Evolutionary conservation across 2,797 vertebrate genomes (phyloP), one percentile per base, ranked within the genome.

Genomic region (Glossophaga mutica): DNA sequence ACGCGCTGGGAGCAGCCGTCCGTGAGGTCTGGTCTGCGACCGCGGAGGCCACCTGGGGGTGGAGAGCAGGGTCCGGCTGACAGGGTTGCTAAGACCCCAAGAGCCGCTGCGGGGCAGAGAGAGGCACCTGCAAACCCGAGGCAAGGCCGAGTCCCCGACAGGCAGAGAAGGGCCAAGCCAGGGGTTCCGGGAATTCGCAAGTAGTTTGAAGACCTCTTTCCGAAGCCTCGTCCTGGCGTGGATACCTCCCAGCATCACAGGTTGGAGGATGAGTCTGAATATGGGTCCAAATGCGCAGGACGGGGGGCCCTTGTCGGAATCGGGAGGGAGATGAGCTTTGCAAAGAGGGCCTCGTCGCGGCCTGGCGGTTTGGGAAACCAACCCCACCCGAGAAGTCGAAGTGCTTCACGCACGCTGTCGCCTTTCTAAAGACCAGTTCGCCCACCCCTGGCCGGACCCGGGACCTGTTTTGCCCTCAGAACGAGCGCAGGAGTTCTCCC

Each of bases 121-220:
- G 42, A 15, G 68, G 21, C 1, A 10, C 2, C 24, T 0, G 2
- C 10, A n/a, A 18, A 3, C 1, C 22, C 0, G 0, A 52, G n/a
- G 29, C 62, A 37, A 29, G 44, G 2, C 81, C 5, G 6, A 32
- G 6, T 10, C 55, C 34, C 50, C 37, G 16, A 0, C 29, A 22
- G 34, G 46, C 3, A 29, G 32, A 52, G 42, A 0, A 11, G 8
- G n/a, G 73, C 6, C 0, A 0, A 55, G 12, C 2, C 0, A 14
- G 8, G 1, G 59, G 1, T 39, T 78, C n/a, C 0, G 22, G 55
- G 57, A 37, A 26, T 29, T 16, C 11, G 70, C 68, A 55, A 18
- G 6, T 2, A 21, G 29, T 48, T 79, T 50, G 39, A 85, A 78
- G 78, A 26, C 18, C 50, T 50, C 29, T 7, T 78, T 77, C 67